Evolutionary conservation across 1,140 invertebrate genomes (phyloP), one percentile per base, ranked within the genome.

Genomic region (Coptotermes formosanus): DNA sequence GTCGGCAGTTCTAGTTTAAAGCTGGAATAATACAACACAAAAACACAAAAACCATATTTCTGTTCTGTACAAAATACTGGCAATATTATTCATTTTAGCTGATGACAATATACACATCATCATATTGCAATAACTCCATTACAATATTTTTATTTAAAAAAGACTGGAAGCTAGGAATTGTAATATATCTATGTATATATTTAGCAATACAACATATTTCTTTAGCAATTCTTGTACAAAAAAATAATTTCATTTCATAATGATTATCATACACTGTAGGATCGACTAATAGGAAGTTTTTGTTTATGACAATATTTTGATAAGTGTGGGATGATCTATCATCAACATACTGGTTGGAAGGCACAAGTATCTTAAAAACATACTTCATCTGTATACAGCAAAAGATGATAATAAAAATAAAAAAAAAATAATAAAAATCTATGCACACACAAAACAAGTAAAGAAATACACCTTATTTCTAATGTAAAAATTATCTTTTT

Each of bases 141-240:
- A 75, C 64, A 75, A 75, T 75, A 4, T 75, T 75, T 30, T 75
- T 30, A 75, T 75, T 75, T 30, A 75, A 75, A 75, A 75, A 75
- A 75, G 9, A 75, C n/a, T 8, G 19, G 9, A 30, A 75, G 64
- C 64, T 75, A 12, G 25, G 64, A 75, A 75, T 30, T 75, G 25
- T 75, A 75, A n/a, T 64, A 75, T 75, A 75, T 55, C 12, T 55
- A 21, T 55, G n/a, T 75, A 75, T 75, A 75, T 75, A 75, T 75
- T 75, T 75, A 75, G 64, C 64, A 75, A 75, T 75, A 75, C 64
- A 75, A 75, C 64, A n/a, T 55, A n/a, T 75, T 75, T 30, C n/a
- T 75, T 75, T 75, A 75, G 64, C n/a, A 75, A 75, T 75, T 75
- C 64, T 75, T 75, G 64, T 75, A 75, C 64, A 75, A 75, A 75